phyloP scores from a whole-genome alignment of 2,113 vertebrate genomes.

The Xerus inauris region DNA sequence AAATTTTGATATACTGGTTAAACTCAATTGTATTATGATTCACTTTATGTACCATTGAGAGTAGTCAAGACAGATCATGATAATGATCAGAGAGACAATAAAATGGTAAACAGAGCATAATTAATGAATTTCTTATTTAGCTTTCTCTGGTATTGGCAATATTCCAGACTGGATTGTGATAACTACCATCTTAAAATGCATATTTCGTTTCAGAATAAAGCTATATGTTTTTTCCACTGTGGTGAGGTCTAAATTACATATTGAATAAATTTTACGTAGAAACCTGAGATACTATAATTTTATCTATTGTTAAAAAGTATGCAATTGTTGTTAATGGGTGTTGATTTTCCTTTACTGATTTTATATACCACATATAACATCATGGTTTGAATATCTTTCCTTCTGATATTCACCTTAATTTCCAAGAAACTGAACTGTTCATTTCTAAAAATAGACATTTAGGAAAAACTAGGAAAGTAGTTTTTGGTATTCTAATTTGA shows the following conservation, averaged over 20 bases:
- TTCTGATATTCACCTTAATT: neutral
- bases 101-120: slow-evolving; percentile 60
- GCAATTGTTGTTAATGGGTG: neutral
- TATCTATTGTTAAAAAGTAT: neutral
- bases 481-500: neutral
- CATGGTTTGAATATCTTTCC: neutral
- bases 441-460: neutral
- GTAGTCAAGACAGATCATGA: slow-evolving; percentile 34
- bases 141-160: slow-evolving; percentile 6
- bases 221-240: neutral
- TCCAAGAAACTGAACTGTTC: neutral
- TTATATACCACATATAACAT: neutral
- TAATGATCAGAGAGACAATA: slow-evolving; percentile 57
- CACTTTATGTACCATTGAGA: slow-evolving; percentile 36
- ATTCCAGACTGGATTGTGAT: neutral
- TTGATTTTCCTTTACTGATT: neutral
- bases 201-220: slow-evolving; percentile 24
- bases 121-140: slow-evolving; percentile 62
- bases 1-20: slow-evolving; percentile 53
- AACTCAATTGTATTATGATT: slow-evolving; percentile 33
- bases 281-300: neutral
- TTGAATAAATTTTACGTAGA: neutral
- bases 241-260: neutral
- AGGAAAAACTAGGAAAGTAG: neutral
- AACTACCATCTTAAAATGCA: neutral